phyloP scores from a whole-genome alignment of 1,140 invertebrate genomes.

The Drosophila nebulosa region DNA sequence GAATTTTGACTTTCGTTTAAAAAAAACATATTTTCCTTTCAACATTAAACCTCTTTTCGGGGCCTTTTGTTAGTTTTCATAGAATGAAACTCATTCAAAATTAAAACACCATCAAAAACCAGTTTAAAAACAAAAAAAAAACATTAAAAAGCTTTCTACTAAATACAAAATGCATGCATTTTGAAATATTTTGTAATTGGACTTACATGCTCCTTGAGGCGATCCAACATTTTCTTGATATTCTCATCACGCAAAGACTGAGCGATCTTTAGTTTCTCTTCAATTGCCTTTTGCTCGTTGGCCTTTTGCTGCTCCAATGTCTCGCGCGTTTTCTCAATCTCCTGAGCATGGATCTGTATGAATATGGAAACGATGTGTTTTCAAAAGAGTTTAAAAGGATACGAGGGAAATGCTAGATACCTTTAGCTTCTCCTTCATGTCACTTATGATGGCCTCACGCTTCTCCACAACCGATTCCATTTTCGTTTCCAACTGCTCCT shows the following conservation, averaged over 20 bases:
- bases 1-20: too few species aligned
- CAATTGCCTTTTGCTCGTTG: slow-evolving; percentile 90
- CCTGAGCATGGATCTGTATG: slow-evolving; percentile 86
- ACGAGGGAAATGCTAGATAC: slow-evolving; percentile 81
- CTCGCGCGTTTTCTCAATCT: slow-evolving; percentile 91
- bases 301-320: slow-evolving; percentile 90
- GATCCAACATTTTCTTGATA: slow-evolving; percentile 92
- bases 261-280: slow-evolving; percentile 91
- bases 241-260: slow-evolving; percentile 92
- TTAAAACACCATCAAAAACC: too few species aligned
- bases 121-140: background rate
- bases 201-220: slow-evolving; percentile 93
- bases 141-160: background rate
- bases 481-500: slow-evolving; percentile 93
- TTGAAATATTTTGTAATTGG: background rate
- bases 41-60: too few species aligned
- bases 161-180: background rate
- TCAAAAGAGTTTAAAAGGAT: slow-evolving; percentile 49
- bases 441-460: slow-evolving; percentile 92
- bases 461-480: slow-evolving; percentile 94
- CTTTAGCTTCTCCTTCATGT: slow-evolving; percentile 92
- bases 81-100: too few species aligned
- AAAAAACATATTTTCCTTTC: too few species aligned
- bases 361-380: too few species aligned
- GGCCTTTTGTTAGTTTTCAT: too few species aligned